Conservation (phyloP, 23 tunicate species). For the Ciona savignyi region DNA sequence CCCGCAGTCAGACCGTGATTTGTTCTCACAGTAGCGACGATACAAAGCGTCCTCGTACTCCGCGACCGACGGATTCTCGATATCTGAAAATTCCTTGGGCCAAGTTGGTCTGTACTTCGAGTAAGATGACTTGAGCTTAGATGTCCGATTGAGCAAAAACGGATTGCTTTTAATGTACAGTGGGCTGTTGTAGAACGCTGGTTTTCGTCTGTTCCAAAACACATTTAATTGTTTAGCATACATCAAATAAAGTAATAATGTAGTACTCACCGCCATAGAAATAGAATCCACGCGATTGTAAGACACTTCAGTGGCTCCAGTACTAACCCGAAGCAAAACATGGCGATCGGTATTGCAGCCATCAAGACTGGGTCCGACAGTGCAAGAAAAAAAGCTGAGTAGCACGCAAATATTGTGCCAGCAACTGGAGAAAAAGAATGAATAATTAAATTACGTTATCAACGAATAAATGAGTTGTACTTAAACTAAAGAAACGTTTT, state of each 20-base stretch:
- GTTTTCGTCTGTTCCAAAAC: constrained; percentile 25
- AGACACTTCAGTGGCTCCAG: constrained; percentile 76
- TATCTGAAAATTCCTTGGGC: background rate
- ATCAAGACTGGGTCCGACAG: constrained; percentile 15
- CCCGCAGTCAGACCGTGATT: constrained; percentile 18
- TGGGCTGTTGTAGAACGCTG: constrained; percentile 64
- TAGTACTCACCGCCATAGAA: constrained; percentile 41
- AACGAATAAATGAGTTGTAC: too few relatives aligned
- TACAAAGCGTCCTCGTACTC: constrained; percentile 39
- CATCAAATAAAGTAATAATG: background rate
- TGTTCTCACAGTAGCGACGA: constrained; percentile 44
- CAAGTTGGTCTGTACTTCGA: background rate
- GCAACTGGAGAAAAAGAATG: constrained; percentile 13
- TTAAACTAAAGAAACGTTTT: too few relatives aligned
- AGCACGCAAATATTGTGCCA: constrained; percentile 5
- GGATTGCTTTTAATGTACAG: constrained; percentile 54
- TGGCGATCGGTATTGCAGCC: constrained; percentile 47
- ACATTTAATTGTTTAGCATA: background rate
- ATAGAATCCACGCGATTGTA: constrained; percentile 45
- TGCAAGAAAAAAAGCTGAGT: constrained; percentile 6
- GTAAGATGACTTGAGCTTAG: constrained; percentile 16
- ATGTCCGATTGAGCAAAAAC: constrained; percentile 7
- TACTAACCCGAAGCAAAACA: constrained; percentile 30
- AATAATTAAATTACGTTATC: too few relatives aligned
- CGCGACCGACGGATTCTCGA: background rate